phyloP scores from a whole-genome alignment of 2,888 invertebrate species.

The Sesamia inferens region DNA sequence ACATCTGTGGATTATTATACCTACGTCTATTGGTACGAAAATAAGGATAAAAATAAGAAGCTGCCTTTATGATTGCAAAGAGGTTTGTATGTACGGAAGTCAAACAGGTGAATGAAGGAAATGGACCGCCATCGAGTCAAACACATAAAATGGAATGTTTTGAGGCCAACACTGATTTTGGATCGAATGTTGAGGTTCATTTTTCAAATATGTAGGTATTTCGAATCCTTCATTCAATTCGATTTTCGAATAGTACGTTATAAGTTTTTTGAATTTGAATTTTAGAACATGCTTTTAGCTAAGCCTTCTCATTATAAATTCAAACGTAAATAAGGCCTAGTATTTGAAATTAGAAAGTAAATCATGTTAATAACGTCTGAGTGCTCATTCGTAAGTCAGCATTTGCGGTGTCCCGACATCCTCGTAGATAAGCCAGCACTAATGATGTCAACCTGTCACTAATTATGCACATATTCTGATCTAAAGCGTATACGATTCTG shows the following conservation, averaged over 20 bases:
- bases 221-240: slow-evolving; percentile 11
- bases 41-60: slow-evolving; percentile 1
- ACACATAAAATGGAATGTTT: slow-evolving; percentile 4
- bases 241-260: background rate
- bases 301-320: slow-evolving; percentile 15
- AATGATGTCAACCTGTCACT: slow-evolving; percentile 47
- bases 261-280: slow-evolving; percentile 10
- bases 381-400: slow-evolving; percentile 36
- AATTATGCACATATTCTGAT: slow-evolving; percentile 54
- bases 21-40: too few species aligned
- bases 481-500: slow-evolving; percentile 43
- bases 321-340: background rate
- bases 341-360: background rate
- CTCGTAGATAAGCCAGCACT: slow-evolving; percentile 35
- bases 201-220: background rate
- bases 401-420: slow-evolving; percentile 4
- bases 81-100: slow-evolving; percentile 6
- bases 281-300: background rate
- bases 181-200: background rate
- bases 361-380: slow-evolving; percentile 1
- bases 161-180: background rate
- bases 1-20: background rate
- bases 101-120: slow-evolving; percentile 23
- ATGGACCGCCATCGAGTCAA: slow-evolving; percentile 7
- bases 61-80: slow-evolving; percentile 1